These are phyloP conservation scores for Mobula birostris DNA, from an alignment of 2,113 vertebrate genomes.

Conservation along the genomic window DNA sequence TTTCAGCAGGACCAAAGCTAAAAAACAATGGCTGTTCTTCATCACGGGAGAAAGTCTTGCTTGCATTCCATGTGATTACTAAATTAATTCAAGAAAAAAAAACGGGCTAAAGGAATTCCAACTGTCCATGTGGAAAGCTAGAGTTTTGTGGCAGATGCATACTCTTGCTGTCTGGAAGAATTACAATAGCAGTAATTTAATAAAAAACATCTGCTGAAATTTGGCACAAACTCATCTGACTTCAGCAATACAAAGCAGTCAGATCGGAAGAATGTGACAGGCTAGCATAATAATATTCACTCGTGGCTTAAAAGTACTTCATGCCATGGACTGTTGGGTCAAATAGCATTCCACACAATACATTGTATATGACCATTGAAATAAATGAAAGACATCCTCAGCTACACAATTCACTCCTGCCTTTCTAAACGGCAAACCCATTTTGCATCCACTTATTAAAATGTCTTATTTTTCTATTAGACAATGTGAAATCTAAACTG, in stretches of 20 bases:
- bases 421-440: neutral
- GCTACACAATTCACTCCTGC: neutral
- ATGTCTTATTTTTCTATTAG: too few species aligned
- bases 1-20: neutral
- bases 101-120: neutral
- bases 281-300: neutral
- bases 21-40: neutral
- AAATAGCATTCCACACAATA: neutral
- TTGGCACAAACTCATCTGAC: neutral
- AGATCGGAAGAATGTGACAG: neutral
- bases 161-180: neutral
- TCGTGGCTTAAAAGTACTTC: neutral
- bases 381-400: neutral
- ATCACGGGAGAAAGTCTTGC: neutral
- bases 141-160: neutral
- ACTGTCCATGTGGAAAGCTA: neutral
- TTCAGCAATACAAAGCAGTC: neutral
- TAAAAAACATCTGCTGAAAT: conserved; percentile 18
- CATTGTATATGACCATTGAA: neutral
- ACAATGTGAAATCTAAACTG: neutral
- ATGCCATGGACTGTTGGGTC: neutral
- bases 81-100: neutral
- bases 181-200: neutral
- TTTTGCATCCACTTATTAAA: neutral
- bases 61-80: neutral